These are phyloP conservation scores for Madoqua kirkii DNA, from an alignment of 2,113 vertebrate species.

Conservation along the genomic window DNA sequence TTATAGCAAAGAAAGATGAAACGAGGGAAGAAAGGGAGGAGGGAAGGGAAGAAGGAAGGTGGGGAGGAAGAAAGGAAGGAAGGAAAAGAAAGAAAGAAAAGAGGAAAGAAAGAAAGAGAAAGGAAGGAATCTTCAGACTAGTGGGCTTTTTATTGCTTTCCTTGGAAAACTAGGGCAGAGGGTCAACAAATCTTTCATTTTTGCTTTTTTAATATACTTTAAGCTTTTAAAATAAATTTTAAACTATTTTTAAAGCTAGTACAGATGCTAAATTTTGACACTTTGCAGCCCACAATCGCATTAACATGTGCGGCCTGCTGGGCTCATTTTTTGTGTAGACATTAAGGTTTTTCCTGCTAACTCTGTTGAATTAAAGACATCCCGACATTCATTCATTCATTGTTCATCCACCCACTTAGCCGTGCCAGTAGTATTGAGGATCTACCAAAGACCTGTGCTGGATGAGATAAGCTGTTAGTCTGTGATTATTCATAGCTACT, in stretches of 20 bases:
- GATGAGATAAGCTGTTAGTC: background rate
- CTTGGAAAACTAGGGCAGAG: background rate
- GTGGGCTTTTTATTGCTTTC: background rate
- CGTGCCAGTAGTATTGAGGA: background rate
- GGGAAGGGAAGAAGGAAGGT: fast-evolving
- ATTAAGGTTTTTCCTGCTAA: background rate
- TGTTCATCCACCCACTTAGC: background rate
- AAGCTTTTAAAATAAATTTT: background rate
- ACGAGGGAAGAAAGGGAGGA: background rate
- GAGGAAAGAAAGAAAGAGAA: fast-evolving
- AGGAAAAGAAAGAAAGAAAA: fast-evolving
- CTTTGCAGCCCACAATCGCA: background rate
- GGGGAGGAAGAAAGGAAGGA: fast-evolving
- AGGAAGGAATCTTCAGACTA: background rate
- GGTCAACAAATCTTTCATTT: background rate
- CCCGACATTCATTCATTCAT: background rate
- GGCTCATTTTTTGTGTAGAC: background rate
- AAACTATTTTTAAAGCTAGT: background rate
- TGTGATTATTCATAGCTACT: background rate
- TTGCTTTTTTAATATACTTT: background rate
- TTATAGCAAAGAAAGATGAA: background rate
- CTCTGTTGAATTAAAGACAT: background rate
- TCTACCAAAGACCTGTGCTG: background rate
- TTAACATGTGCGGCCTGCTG: background rate
- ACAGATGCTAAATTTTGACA: background rate